Percentiles rank a stretch among this genome's conserved stretches.
Conservation (phyloP, 2,888 invertebrate species). For the Metopia argyrocephala region DNA sequence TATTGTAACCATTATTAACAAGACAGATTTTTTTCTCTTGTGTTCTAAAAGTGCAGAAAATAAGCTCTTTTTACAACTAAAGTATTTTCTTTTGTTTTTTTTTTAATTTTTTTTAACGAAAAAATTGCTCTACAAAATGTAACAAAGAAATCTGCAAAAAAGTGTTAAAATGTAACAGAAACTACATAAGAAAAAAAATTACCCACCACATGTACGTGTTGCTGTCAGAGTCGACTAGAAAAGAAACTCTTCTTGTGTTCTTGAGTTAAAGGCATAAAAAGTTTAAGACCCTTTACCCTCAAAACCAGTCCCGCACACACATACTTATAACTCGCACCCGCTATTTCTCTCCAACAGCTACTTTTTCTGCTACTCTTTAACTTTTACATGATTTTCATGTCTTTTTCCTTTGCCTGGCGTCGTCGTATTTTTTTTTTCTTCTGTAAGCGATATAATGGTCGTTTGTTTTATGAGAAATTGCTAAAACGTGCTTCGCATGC, state of each 20-base stretch:
- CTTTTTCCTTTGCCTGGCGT: constrained; percentile 34
- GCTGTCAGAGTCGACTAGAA: constrained; percentile 53
- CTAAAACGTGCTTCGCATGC: constrained; percentile 76
- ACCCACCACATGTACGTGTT: constrained; percentile 56
- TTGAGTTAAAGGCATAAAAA: constrained; percentile 14
- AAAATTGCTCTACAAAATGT: constrained; percentile 49
- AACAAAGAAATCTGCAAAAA: constrained; percentile 11
- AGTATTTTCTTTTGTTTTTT: too few relatives aligned
- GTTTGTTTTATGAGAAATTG: constrained; percentile 79
- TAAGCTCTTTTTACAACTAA: constrained; percentile 59
- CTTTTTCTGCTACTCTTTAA: constrained; percentile 34
- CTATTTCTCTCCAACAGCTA: constrained; percentile 45
- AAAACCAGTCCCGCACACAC: not conserved
- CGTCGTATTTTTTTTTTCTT: not conserved
- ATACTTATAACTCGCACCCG: not conserved
- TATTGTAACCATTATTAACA: constrained; percentile 40
- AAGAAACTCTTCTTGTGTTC: constrained; percentile 16
- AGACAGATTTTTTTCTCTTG: constrained; percentile 45
- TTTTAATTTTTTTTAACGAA: constrained; percentile 18
- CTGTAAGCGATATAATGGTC: constrained; percentile 74
- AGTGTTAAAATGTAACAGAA: constrained; percentile 49
- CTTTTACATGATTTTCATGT: constrained; percentile 13
- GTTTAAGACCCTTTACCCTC: constrained; percentile 37
- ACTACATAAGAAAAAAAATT: constrained; percentile 16
- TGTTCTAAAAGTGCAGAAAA: constrained; percentile 7